Conservation (phyloP, 1,140 invertebrate species). For the Caenorhabditis briggsae region DNA sequence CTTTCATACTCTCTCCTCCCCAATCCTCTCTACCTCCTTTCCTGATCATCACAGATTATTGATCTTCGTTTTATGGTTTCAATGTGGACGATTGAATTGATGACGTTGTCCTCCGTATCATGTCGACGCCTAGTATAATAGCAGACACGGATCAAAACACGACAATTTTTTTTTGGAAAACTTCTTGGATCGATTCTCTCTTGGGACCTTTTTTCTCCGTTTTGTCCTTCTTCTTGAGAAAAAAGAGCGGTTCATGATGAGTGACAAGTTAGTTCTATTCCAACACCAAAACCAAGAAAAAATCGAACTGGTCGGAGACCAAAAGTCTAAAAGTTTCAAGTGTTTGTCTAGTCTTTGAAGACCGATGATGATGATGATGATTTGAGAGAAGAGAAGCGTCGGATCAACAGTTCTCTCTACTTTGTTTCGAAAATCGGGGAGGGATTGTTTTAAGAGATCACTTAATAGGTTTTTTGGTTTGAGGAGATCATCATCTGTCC, state of each 20-base stretch:
- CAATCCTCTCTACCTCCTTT: not conserved
- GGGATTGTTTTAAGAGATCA: not conserved
- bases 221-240: not conserved
- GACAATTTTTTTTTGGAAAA: not conserved
- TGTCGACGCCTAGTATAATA: not conserved
- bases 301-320: not conserved
- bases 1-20: no score
- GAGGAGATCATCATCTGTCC: no score
- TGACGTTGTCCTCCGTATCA: no score
- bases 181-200: not conserved
- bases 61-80: slow-evolving; percentile 43
- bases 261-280: slow-evolving; percentile 17
- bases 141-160: not conserved
- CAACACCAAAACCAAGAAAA: not conserved
- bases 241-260: no score
- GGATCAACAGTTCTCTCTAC: slow-evolving; percentile 7
- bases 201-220: not conserved
- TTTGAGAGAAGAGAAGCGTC: not conserved
- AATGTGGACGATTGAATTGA: not conserved
- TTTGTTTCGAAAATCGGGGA: not conserved
- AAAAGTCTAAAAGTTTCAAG: slow-evolving; percentile 16
- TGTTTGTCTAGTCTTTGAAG: slow-evolving; percentile 43
- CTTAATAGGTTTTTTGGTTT: not conserved
- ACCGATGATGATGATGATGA: slow-evolving; percentile 23
- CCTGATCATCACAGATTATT: not conserved